Evolutionary conservation across 2,888 invertebrate species (phyloP).

Genomic region (Eledone cirrhosa): DNA sequence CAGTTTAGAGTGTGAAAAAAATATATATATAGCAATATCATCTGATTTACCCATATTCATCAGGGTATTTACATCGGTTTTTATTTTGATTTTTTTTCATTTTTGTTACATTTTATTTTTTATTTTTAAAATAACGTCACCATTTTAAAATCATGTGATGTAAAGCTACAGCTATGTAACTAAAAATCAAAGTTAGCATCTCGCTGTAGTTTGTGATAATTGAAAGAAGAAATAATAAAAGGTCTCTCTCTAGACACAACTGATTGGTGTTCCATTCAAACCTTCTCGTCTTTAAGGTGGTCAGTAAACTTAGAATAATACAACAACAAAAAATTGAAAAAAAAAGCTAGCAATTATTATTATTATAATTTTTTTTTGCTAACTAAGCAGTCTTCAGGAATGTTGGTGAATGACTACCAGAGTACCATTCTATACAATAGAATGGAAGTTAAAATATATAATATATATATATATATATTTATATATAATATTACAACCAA

Average conservation of each 20-base stretch:
- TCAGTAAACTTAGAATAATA: background rate
- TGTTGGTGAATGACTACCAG: constrained; percentile 21
- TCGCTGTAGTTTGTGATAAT: constrained; percentile 26
- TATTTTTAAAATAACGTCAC: constrained; percentile 14
- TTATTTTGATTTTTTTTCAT: constrained; percentile 4
- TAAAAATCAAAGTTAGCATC: too few relatives aligned
- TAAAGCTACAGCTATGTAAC: constrained; percentile 17
- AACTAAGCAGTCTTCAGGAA: constrained; percentile 5
- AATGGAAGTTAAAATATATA: constrained; percentile 9
- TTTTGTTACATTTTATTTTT: background rate
- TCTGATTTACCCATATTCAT: constrained; percentile 24
- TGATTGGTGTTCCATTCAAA: constrained; percentile 16
- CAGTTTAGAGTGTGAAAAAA: constrained; percentile 8
- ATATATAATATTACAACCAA: background rate
- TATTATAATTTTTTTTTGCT: constrained; percentile 9
- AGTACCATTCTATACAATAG: constrained; percentile 4
- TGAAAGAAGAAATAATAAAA: too few relatives aligned
- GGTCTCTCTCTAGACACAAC: constrained; percentile 7
- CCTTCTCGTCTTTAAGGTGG: constrained; percentile 13
- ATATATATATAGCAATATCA: constrained; percentile 8
- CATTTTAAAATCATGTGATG: constrained; percentile 27
- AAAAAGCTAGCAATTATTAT: background rate
- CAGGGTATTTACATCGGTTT: constrained; percentile 20
- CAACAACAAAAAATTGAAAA: too few relatives aligned
- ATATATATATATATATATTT: too few relatives aligned